A percentile compares a stretch with the other conserved stretches of the same genome.
phyloP scores from a whole-genome alignment of 2,797 vertebrate species.

The Spea hammondii region DNA sequence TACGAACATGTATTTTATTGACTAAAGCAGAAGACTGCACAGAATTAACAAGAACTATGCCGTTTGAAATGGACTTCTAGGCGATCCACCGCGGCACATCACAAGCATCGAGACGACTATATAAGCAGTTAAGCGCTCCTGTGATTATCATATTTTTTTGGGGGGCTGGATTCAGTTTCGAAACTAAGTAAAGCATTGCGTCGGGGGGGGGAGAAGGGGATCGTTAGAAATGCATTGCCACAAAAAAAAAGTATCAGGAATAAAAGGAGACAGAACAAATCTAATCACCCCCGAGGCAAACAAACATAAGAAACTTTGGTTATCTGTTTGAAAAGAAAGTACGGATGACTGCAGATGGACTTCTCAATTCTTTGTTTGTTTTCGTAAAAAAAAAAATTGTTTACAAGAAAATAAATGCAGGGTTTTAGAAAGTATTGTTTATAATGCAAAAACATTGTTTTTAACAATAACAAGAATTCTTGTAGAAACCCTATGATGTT shows the following conservation, averaged over 20 bases:
- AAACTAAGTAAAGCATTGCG: conserved; percentile 2
- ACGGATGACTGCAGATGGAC: too few relatives aligned
- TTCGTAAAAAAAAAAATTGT: too few relatives aligned
- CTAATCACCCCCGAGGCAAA: not conserved
- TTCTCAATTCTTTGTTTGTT: too few relatives aligned
- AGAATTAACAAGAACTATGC: conserved; percentile 71
- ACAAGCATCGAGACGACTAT: conserved; percentile 25
- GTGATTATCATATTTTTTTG: not conserved
- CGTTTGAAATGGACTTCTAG: conserved; percentile 62
- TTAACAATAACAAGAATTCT: too few relatives aligned
- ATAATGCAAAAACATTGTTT: too few relatives aligned
- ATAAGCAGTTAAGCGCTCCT: conserved; percentile 1
- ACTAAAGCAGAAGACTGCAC: conserved; percentile 59
- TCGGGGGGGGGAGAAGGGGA: not conserved
- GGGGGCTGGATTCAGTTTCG: conserved; percentile 9
- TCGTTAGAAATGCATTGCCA: not conserved
- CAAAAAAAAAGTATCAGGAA: not conserved
- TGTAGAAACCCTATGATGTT: too few relatives aligned
- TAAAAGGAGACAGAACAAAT: not conserved
- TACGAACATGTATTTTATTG: conserved; percentile 63
- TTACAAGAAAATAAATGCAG: too few relatives aligned
- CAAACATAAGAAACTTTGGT: not conserved
- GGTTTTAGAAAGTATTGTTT: too few relatives aligned
- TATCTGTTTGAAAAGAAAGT: not conserved
- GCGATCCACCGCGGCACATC: conserved; percentile 49